These are phyloP conservation scores for Tinea pellionella DNA, from an alignment of 2,888 invertebrate species.

Conservation along the genomic window DNA sequence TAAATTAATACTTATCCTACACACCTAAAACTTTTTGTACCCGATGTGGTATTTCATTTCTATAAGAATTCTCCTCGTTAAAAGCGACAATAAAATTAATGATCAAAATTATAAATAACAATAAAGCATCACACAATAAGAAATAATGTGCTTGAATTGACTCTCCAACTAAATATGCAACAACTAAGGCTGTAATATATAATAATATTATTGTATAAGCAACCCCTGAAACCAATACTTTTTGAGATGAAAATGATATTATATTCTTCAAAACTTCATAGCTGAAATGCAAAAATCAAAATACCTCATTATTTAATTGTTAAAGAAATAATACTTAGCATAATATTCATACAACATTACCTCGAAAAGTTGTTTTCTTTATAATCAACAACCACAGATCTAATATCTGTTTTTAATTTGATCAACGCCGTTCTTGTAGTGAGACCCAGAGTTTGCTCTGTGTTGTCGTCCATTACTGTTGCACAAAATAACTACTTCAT, in stretches of 20 bases:
- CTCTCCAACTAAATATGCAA: slow-evolving; percentile 50
- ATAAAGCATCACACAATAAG: slow-evolving; percentile 55
- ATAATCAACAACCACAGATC: slow-evolving; percentile 72
- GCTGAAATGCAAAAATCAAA: slow-evolving; percentile 34
- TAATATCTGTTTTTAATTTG: slow-evolving; percentile 78
- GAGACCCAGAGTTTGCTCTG: slow-evolving; percentile 61
- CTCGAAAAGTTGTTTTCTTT: slow-evolving; percentile 64
- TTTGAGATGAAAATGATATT: slow-evolving; percentile 60
- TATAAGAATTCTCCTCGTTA: slow-evolving; percentile 57
- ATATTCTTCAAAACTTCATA: slow-evolving; percentile 40
- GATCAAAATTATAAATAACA: slow-evolving; percentile 49
- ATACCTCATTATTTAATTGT: background rate
- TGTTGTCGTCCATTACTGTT: slow-evolving; percentile 41
- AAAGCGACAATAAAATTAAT: slow-evolving; percentile 55
- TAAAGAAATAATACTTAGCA: background rate
- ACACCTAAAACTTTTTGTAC: slow-evolving; percentile 51
- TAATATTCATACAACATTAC: slow-evolving; percentile 28
- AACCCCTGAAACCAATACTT: slow-evolving; percentile 52
- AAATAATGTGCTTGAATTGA: slow-evolving; percentile 48
- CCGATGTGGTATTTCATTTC: slow-evolving; percentile 68
- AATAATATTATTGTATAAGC: slow-evolving; percentile 53
- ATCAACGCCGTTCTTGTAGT: slow-evolving; percentile 76
- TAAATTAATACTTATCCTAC: slow-evolving; percentile 21
- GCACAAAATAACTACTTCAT: background rate
- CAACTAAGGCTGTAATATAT: slow-evolving; percentile 47